Conservation (phyloP, 2,113 vertebrate species). For the Clarias gariepinus region DNA sequence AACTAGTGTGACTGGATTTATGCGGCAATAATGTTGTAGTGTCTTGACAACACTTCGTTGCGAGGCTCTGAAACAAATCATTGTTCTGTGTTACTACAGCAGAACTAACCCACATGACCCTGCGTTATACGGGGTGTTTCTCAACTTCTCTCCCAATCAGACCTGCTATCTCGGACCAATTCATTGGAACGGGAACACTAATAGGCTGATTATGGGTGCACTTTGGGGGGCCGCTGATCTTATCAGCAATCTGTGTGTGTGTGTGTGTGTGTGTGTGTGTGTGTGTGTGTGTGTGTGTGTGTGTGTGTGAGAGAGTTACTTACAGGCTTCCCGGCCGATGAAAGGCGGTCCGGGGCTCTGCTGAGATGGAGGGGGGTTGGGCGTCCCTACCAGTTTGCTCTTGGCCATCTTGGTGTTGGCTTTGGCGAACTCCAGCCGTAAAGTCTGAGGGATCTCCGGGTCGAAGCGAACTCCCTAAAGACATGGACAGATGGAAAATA, state of each 20-base stretch:
- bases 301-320: constrained; percentile 66
- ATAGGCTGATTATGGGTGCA: constrained; percentile 24
- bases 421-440: constrained; percentile 95
- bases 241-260: constrained; percentile 15
- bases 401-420: constrained; percentile 99
- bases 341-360: constrained; percentile 92
- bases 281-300: constrained; percentile 8
- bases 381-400: constrained; percentile 94
- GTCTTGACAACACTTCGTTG: constrained; percentile 2
- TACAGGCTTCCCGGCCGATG: constrained; percentile 95
- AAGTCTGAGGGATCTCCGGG: constrained; percentile 95
- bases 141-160: constrained; percentile 9
- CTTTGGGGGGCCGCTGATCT: constrained; percentile 21
- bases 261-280: constrained; percentile 19
- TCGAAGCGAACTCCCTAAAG: constrained; percentile 93
- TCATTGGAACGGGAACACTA: constrained; percentile 16
- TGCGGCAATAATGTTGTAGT: background rate
- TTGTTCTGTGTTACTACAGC: constrained; percentile 19
- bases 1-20: background rate
- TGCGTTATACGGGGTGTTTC: background rate
- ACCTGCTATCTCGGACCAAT: constrained; percentile 12
- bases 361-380: constrained; percentile 88
- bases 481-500: background rate
- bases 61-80: background rate
- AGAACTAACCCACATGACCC: constrained; percentile 3